These are phyloP conservation scores for Oncorhynchus kisutch DNA, from an alignment of 2,113 vertebrate genomes.

Conservation along the genomic window DNA sequence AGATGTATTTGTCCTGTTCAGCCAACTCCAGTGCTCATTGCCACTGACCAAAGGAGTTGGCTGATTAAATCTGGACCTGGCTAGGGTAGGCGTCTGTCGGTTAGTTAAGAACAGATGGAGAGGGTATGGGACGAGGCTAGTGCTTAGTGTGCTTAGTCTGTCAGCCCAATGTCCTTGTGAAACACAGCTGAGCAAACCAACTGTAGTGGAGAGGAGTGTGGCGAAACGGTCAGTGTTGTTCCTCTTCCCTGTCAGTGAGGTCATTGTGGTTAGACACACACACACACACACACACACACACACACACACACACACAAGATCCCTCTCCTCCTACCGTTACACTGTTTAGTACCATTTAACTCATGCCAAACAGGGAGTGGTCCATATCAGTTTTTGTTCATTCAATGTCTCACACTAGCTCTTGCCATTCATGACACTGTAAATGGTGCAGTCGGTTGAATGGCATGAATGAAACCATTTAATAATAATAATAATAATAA, in stretches of 20 bases:
- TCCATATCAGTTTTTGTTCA: not conserved
- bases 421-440: not conserved
- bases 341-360: conserved; percentile 1
- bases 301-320: not conserved
- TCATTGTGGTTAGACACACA: conserved; percentile 18
- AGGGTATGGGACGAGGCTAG: not conserved
- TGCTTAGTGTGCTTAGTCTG: not conserved
- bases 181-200: not conserved
- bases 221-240: not conserved
- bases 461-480: no score
- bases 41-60: not conserved
- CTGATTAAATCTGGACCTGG: not conserved
- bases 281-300: no score
- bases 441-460: not conserved
- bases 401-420: not conserved
- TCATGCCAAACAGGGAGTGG: not conserved
- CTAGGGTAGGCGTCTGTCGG: not conserved
- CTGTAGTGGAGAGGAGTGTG: not conserved
- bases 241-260: conserved; percentile 40
- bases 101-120: conserved; percentile 7
- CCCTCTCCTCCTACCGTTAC: not conserved
- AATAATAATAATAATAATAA: no score
- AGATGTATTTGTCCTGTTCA: not conserved
- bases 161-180: not conserved
- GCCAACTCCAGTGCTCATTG: not conserved